phyloP scores from a whole-genome alignment of 1,140 invertebrate genomes.

The Zaprionus lachaisei region DNA sequence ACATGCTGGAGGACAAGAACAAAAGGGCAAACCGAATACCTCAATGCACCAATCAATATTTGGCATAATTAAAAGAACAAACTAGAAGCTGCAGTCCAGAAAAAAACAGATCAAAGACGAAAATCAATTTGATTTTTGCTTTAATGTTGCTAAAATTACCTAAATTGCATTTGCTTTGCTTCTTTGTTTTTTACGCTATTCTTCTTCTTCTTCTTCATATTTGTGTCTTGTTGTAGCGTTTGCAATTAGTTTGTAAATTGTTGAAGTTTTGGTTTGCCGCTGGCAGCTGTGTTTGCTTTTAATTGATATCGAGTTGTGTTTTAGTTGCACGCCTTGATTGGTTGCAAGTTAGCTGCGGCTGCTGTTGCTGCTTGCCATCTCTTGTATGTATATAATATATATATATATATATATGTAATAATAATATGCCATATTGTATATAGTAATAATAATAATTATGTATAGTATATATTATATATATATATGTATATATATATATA shows the following conservation, averaged over 20 bases:
- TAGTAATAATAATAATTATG: constrained; percentile 73
- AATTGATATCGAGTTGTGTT: constrained; percentile 64
- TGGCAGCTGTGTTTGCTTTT: constrained; percentile 69
- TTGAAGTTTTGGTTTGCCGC: constrained; percentile 64
- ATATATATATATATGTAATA: constrained; percentile 62
- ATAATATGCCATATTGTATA: constrained; percentile 78
- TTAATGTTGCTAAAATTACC: constrained; percentile 23
- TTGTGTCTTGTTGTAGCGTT: constrained; percentile 4
- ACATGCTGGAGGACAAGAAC: constrained; percentile 48
- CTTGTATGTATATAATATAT: constrained; percentile 43
- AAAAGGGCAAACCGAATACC: constrained; percentile 70
- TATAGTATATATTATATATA: constrained; percentile 44
- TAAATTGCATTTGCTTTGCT: constrained; percentile 34
- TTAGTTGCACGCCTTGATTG: constrained; percentile 17
- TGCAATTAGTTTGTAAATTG: constrained; percentile 45
- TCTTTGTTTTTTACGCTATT: not conserved
- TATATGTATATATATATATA: constrained; percentile 60
- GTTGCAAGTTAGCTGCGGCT: constrained; percentile 19
- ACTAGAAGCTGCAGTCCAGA: constrained; percentile 28
- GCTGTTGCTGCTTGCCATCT: constrained; percentile 37
- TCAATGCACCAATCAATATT: constrained; percentile 53
- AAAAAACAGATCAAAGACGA: not conserved
- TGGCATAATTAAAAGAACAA: constrained; percentile 43
- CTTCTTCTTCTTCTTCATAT: not conserved
- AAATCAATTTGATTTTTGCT: constrained; percentile 3